Evolutionary conservation across 2,113 vertebrate species (phyloP).

Genomic region (Hyla sarda): DNA sequence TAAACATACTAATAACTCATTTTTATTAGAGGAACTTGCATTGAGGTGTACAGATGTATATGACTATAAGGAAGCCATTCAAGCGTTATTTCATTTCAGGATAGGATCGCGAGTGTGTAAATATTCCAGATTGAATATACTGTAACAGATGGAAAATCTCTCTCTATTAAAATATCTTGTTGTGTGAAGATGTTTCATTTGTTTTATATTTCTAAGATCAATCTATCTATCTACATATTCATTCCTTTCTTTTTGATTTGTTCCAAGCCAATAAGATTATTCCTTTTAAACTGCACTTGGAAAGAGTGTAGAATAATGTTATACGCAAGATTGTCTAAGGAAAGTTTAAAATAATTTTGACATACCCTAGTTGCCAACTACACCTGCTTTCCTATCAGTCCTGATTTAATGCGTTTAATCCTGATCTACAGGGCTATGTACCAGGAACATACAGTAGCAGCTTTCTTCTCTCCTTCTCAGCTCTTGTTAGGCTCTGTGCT

Average conservation of each 20-base stretch:
- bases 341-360: too few species aligned
- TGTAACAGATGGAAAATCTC: slow-evolving; percentile 25
- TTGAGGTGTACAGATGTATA: slow-evolving; percentile 27
- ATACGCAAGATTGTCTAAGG: too few species aligned
- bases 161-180: background rate
- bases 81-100: slow-evolving; percentile 17
- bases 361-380: too few species aligned
- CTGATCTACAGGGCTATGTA: too few species aligned
- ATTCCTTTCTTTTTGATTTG: background rate
- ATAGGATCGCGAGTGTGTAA: slow-evolving; percentile 26
- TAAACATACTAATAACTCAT: slow-evolving; percentile 29
- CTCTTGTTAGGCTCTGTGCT: too few species aligned
- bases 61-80: slow-evolving; percentile 14
- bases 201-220: background rate
- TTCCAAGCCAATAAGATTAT: too few species aligned
- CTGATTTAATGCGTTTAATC: too few species aligned
- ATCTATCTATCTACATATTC: background rate
- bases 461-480: too few species aligned
- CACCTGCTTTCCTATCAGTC: too few species aligned
- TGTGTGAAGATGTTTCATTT: background rate
- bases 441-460: too few species aligned
- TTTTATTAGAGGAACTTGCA: slow-evolving; percentile 5
- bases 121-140: slow-evolving; percentile 32
- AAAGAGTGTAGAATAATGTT: too few species aligned
- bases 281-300: too few species aligned